A percentile compares a stretch with the other conserved stretches of the same genome.
Evolutionary conservation across 2,113 vertebrate genomes (phyloP).

Genomic region (Heterocephalus glaber): DNA sequence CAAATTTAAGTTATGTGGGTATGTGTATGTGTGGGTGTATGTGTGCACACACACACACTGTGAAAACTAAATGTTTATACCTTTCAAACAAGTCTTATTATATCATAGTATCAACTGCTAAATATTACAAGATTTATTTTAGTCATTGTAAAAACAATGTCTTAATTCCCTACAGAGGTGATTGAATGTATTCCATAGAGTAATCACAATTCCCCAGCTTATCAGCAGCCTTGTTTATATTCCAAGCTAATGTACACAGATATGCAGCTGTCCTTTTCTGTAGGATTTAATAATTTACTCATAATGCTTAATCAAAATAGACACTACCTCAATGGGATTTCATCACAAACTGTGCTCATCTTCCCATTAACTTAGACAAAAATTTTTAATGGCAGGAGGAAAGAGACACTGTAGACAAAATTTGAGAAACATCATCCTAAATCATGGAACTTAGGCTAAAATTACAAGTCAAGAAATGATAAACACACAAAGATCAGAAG

Average conservation of each 20-base stretch:
- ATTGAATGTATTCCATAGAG: conserved; percentile 31
- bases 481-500: conserved; percentile 44
- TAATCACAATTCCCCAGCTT: conserved; percentile 33
- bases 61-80: conserved; percentile 32
- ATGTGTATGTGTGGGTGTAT: neutral
- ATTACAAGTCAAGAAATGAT: conserved; percentile 72
- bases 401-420: conserved; percentile 38
- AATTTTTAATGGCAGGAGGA: conserved; percentile 44
- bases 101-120: conserved; percentile 19
- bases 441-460: conserved; percentile 52
- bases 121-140: conserved; percentile 58
- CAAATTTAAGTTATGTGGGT: neutral
- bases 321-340: conserved; percentile 43
- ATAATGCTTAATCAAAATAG: conserved; percentile 66
- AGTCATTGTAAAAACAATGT: conserved; percentile 25
- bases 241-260: neutral
- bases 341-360: neutral
- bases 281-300: conserved; percentile 67
- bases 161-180: conserved; percentile 10
- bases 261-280: conserved; percentile 40
- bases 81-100: conserved; percentile 8
- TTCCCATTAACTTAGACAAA: conserved; percentile 54
- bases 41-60: neutral
- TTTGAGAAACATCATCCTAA: conserved; percentile 45
- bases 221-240: conserved; percentile 51